phyloP scores from a whole-genome alignment of 2,113 vertebrate species.

The Sminthopsis crassicaudata region DNA sequence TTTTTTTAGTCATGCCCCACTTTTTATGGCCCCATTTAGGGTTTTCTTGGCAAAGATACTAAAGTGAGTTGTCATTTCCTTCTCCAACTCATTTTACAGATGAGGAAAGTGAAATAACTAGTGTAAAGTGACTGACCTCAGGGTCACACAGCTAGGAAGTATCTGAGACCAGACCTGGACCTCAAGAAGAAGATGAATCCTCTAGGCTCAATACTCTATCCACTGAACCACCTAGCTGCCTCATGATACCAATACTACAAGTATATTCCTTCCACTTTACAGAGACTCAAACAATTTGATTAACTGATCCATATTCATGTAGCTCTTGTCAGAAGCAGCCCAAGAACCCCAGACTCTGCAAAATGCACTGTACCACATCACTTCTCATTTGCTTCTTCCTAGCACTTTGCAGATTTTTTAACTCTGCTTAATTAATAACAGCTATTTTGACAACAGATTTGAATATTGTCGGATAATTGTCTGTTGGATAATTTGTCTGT shows the following conservation, averaged over 20 bases:
- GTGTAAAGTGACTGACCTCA: not conserved
- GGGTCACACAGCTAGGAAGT: not conserved
- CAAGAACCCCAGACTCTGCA: not conserved
- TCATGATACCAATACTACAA: not conserved
- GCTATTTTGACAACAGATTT: conserved; percentile 23
- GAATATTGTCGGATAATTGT: conserved; percentile 18
- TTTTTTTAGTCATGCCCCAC: not conserved
- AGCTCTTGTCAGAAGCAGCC: not conserved
- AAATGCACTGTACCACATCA: not conserved
- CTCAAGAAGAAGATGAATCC: too few species aligned
- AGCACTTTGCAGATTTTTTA: not conserved
- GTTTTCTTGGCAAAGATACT: too few species aligned
- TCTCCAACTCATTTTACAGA: not conserved
- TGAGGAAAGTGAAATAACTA: not conserved
- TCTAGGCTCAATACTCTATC: not conserved
- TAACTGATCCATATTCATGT: not conserved
- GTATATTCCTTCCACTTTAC: not conserved
- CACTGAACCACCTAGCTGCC: not conserved
- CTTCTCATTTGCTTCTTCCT: not conserved
- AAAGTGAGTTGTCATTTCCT: not conserved
- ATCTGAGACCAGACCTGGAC: not conserved
- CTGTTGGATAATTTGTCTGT: conserved; percentile 15
- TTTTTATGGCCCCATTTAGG: not conserved
- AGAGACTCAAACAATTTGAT: not conserved
- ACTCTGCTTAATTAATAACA: not conserved